Evolutionary conservation across 2,888 invertebrate genomes (phyloP), one percentile per base, ranked within the genome.

Genomic region (Drosophila kambysellisi): DNA sequence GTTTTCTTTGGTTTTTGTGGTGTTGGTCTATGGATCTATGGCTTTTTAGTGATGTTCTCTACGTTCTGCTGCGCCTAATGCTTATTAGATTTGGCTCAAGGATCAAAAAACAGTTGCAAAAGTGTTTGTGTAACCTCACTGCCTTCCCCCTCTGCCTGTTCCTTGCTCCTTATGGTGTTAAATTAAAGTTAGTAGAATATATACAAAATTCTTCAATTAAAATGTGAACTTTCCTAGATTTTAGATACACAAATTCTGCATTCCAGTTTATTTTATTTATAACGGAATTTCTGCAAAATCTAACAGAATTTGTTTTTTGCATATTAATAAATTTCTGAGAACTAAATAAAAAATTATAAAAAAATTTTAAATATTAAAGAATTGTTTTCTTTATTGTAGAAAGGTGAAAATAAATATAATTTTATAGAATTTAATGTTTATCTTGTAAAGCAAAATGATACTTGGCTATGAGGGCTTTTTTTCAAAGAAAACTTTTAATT

Each of bases 81-180:
- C 87, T 90, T 85, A 90, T 85, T 85, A 85, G 87, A 90, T 85
- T 90, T 86, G 87, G 71, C 78, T 73, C 87, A 90, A 90, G 83
- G 76, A 84, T 90, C 89, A 84, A 46, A 46, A 87, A 64, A 67
- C 66, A 66, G 85, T 70, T 84, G 66, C 88, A 70, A 76, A 63
- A 64, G 66, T 51, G 70, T 8, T 77, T 43, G 50, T 33, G 59
- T 39, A 37, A 65, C 59, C 69, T 43, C 51, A 29, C 57, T 56
- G 61, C 46, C 25, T 32, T 6, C 7, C 32, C 41, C 41, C 11
- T 12, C 33, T 17, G n/a, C 11, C 54, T 43, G 52, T 46, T 59
- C 20, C 46, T 15, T 41, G 56, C 5, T 59, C 29, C 54, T 9
- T 57, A 8, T 15, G 41, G 15, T 43, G 7, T 17, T 7, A 12